These are phyloP conservation scores for Dallia pectoralis DNA, from an alignment of 2,797 vertebrate species.

Conservation along the genomic window DNA sequence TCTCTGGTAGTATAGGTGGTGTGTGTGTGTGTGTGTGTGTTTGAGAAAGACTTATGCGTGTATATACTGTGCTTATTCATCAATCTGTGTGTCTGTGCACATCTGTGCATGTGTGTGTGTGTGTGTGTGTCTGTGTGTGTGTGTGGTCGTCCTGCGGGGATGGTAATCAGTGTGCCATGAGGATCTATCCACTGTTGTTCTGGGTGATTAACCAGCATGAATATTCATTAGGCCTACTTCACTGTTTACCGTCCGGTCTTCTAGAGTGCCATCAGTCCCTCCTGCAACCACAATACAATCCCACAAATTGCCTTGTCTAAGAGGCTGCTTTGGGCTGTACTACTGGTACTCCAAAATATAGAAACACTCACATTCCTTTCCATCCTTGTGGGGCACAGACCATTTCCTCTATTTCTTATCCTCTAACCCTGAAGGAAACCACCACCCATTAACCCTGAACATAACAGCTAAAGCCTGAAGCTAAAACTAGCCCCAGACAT, in stretches of 20 bases:
- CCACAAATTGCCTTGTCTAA: not conserved
- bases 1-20: not conserved
- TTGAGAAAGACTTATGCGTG: not conserved
- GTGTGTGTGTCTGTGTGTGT: not conserved
- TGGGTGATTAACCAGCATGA: constrained; percentile 13
- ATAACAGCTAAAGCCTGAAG: too few species aligned
- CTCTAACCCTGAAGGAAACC: too few species aligned
- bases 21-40: not conserved
- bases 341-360: not conserved
- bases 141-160: not conserved
- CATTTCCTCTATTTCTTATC: too few species aligned
- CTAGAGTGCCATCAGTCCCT: not conserved
- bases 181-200: not conserved
- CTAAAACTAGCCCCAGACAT: too few species aligned
- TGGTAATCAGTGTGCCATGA: constrained; percentile 1
- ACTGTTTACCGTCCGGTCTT: not conserved
- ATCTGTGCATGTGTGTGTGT: constrained; percentile 12
- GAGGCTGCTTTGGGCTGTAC: not conserved
- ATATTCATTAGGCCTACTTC: not conserved
- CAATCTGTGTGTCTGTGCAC: constrained; percentile 1
- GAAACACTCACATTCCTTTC: not conserved
- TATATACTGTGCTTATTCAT: too few species aligned
- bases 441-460: too few species aligned
- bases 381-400: too few species aligned
- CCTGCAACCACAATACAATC: not conserved